A percentile compares a stretch with the other conserved stretches of the same genome.
Conservation (phyloP, 2,797 vertebrate species). For the Strix occidentalis region DNA sequence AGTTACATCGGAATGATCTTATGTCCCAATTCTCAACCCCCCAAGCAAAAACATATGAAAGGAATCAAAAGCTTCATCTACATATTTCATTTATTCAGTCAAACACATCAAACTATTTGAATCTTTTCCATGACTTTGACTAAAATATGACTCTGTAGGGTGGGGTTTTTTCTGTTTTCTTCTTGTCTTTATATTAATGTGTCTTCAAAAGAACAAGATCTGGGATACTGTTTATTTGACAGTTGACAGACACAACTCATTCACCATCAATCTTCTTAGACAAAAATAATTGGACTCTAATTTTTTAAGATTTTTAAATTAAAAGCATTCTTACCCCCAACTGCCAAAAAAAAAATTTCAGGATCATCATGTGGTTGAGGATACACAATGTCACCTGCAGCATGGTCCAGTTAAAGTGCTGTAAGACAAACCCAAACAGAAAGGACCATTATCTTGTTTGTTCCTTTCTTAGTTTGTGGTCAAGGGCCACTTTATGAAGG, state of each 20-base stretch:
- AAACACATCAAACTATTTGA: background rate
- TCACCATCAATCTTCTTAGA: background rate
- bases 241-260: background rate
- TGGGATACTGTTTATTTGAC: background rate
- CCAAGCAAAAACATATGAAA: constrained; percentile 24
- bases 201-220: background rate
- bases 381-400: background rate
- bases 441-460: background rate
- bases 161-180: background rate
- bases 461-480: background rate
- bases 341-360: background rate
- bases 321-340: background rate
- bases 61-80: constrained; percentile 60
- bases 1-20: background rate
- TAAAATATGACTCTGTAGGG: background rate
- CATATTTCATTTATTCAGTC: background rate
- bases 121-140: constrained; percentile 34
- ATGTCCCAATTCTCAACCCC: background rate
- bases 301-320: background rate
- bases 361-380: background rate
- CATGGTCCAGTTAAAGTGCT: background rate
- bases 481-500: background rate
- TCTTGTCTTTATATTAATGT: background rate
- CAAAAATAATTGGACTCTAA: background rate
- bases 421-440: background rate